Evolutionary conservation across 2,797 vertebrate genomes (phyloP).

Genomic region (Manis pentadactyla): DNA sequence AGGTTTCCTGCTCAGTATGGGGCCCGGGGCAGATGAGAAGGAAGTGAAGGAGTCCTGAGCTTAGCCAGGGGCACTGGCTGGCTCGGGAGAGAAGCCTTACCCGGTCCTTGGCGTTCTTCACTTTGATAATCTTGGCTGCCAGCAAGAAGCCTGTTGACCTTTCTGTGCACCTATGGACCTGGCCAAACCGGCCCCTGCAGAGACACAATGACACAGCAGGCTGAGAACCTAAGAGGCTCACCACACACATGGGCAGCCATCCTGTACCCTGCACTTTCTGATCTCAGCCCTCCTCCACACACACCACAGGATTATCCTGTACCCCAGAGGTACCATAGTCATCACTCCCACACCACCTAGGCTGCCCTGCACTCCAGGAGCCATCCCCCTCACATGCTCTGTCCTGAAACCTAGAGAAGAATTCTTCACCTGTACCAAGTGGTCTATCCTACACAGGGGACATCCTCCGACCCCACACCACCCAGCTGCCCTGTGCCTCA

Average conservation of each 20-base stretch:
- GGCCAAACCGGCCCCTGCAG: conserved; percentile 92
- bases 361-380: not conserved
- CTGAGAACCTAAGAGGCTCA: not conserved
- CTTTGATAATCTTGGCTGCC: conserved; percentile 94
- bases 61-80: not conserved
- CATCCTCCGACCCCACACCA: too few relatives aligned
- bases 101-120: conserved; percentile 91
- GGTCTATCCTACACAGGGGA: not conserved
- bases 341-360: accelerated
- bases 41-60: not conserved
- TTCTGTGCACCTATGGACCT: conserved; percentile 93
- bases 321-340: not conserved
- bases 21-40: not conserved
- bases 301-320: not conserved
- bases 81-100: conserved; percentile 81
- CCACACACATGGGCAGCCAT: accelerated
- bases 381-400: too few relatives aligned
- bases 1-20: not conserved
- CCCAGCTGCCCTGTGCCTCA: not conserved
- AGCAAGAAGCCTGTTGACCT: conserved; percentile 90
- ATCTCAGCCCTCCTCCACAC: not conserved
- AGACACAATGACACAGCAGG: conserved; percentile 45
- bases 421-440: not conserved
- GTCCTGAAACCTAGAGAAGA: not conserved
- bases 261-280: not conserved